A percentile compares a stretch with the other conserved stretches of the same genome.
Evolutionary conservation across 2,888 invertebrate species (phyloP).

Genomic region (Tenthredo livida): DNA sequence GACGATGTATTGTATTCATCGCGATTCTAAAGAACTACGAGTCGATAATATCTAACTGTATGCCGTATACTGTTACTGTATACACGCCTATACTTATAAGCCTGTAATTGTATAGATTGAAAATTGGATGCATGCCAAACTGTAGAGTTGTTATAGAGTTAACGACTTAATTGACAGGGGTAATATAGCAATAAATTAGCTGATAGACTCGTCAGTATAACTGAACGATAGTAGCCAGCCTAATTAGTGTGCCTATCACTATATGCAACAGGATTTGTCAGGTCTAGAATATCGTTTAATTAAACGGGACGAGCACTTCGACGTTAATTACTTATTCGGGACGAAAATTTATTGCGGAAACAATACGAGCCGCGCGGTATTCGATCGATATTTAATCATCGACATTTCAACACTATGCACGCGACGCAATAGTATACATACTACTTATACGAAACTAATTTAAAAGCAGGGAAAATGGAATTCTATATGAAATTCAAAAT

Average conservation of each 20-base stretch:
- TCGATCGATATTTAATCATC: conserved; percentile 34
- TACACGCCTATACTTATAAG: background rate
- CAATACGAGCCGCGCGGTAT: background rate
- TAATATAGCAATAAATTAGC: background rate
- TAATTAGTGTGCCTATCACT: background rate
- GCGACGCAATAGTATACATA: background rate
- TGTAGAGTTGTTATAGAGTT: background rate
- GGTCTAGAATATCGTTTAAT: conserved; percentile 14
- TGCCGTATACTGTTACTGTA: background rate
- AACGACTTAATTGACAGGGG: background rate
- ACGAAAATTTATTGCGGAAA: conserved; percentile 9
- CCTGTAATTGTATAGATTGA: background rate
- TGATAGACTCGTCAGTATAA: background rate
- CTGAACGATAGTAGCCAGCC: background rate
- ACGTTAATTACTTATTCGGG: background rate
- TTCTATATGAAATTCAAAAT: background rate
- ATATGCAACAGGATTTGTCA: background rate
- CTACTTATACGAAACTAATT: background rate
- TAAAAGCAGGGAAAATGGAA: background rate
- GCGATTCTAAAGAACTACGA: conserved; percentile 1
- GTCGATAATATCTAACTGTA: conserved; percentile 1
- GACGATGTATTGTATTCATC: background rate
- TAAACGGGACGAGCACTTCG: background rate
- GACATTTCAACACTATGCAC: background rate
- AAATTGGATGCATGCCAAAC: conserved; percentile 14